Conservation (phyloP, 1,140 invertebrate species). For the Limonius californicus region DNA sequence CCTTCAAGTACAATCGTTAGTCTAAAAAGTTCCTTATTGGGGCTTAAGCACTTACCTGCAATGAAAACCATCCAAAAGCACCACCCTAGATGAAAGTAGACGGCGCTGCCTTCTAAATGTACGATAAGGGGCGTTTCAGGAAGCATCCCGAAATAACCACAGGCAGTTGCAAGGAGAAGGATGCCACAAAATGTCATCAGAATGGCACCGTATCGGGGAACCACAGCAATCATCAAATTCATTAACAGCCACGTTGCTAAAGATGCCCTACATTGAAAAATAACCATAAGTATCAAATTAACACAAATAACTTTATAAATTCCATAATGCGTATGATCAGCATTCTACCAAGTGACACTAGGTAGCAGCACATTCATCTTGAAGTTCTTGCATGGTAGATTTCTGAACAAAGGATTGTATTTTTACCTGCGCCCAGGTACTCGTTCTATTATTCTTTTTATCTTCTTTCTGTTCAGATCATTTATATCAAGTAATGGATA, state of each 20-base stretch:
- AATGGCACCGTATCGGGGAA: slow-evolving; percentile 90
- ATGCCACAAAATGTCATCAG: slow-evolving; percentile 77
- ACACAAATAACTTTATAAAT: slow-evolving; percentile 7
- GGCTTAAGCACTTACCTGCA: slow-evolving; percentile 62
- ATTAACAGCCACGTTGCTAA: slow-evolving; percentile 88
- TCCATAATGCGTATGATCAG: too few relatives aligned
- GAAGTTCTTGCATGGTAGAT: too few relatives aligned
- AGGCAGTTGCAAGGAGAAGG: slow-evolving; percentile 70
- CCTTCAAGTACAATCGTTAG: background rate
- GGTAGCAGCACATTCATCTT: too few relatives aligned
- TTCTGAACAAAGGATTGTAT: too few relatives aligned
- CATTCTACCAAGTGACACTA: too few relatives aligned
- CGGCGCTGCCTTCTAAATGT: slow-evolving; percentile 74
- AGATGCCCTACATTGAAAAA: slow-evolving; percentile 73
- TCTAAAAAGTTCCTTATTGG: background rate
- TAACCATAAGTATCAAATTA: slow-evolving; percentile 5
- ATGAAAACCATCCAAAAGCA: slow-evolving; percentile 88
- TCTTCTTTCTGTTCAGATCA: too few relatives aligned
- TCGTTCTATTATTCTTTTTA: too few relatives aligned
- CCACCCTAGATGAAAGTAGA: slow-evolving; percentile 85
- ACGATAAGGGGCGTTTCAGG: slow-evolving; percentile 78
- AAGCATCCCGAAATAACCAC: slow-evolving; percentile 79
- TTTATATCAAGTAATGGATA: too few relatives aligned
- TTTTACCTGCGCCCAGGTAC: too few relatives aligned
- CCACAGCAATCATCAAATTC: slow-evolving; percentile 86